Evolutionary conservation across 1,140 invertebrate genomes (phyloP), one percentile per base, ranked within the genome.

Genomic region (Eriocheir sinensis): DNA sequence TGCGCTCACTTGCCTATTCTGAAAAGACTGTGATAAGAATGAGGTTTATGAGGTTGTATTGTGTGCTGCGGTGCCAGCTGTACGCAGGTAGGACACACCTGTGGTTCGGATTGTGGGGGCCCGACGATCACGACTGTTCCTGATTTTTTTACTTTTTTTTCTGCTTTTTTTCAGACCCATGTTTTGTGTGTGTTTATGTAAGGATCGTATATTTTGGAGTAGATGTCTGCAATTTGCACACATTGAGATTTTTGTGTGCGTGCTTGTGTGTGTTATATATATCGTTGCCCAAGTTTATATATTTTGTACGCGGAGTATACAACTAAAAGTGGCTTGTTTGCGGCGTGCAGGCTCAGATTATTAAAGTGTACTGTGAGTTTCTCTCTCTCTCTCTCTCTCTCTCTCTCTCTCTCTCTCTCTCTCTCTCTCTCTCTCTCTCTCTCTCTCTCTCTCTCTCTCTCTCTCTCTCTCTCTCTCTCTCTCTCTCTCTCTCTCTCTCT

Each of bases 391-490:
- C 27, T 83, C 80, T 83, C 80, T 83, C 80, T 83, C 80, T 83
- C 80, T 83, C 80, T 83, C 80, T 83, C 80, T 83, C 80, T 83
- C 80, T 83, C 80, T 86, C 83, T 86, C 83, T 86, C 83, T 86
- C 83, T 86, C 83, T 86, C 83, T 86, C 83, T 86, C 83, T 86
- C 83, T 86, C 83, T 86, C 83, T 86, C 83, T 86, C 83, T 86
- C 83, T 86, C 83, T 90, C 48, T 90, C 89, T 90, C 89, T 90
- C 89, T 90, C 89, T 90, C 89, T 90, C 89, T 90, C 89, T 90
- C 89, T 90, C 89, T 90, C 89, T 90, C 89, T 90, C 89, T 90
- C 89, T 90, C 89, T 90, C 89, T 90, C 89, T 90, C 41, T 90
- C 40, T 48, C 48, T 72, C 60, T 72, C 60, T 72, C 60, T 72